These are phyloP conservation scores for Periphyllus acericola DNA, from an alignment of 2,888 invertebrate species.

Conservation along the genomic window DNA sequence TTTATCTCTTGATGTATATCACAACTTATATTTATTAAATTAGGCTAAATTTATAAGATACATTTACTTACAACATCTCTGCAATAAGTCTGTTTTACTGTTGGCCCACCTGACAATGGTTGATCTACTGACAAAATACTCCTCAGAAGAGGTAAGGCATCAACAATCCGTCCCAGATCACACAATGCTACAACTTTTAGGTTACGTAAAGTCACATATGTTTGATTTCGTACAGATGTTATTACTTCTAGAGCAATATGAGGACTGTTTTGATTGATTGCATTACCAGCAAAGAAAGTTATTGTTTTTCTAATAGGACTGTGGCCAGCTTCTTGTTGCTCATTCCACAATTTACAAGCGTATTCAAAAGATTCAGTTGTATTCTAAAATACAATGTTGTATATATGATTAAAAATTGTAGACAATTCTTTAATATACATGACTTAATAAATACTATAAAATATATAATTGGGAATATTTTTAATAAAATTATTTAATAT, in stretches of 20 bases:
- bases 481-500: not conserved
- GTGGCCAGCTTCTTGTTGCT: constrained; percentile 72
- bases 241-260: constrained; percentile 77
- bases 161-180: constrained; percentile 74
- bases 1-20: no score
- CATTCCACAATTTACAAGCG: constrained; percentile 74
- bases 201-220: constrained; percentile 71
- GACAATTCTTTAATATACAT: not conserved
- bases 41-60: not conserved
- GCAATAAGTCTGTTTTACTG: constrained; percentile 72
- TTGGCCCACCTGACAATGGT: constrained; percentile 66
- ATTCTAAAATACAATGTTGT: constrained; percentile 72
- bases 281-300: constrained; percentile 75
- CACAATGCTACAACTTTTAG: constrained; percentile 71
- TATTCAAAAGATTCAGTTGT: constrained; percentile 75
- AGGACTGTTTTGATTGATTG: constrained; percentile 76
- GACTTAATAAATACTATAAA: not conserved
- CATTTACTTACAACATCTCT: constrained; percentile 72
- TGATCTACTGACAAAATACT: constrained; percentile 71
- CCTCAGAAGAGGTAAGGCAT: constrained; percentile 73
- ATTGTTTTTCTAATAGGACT: constrained; percentile 73
- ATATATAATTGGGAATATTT: not conserved
- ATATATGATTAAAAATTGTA: not conserved
- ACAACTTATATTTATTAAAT: no score
- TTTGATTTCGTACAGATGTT: constrained; percentile 69